Evolutionary conservation across 2,797 vertebrate genomes (phyloP), one percentile per base, ranked within the genome.

Genomic region (Lates japonicus): DNA sequence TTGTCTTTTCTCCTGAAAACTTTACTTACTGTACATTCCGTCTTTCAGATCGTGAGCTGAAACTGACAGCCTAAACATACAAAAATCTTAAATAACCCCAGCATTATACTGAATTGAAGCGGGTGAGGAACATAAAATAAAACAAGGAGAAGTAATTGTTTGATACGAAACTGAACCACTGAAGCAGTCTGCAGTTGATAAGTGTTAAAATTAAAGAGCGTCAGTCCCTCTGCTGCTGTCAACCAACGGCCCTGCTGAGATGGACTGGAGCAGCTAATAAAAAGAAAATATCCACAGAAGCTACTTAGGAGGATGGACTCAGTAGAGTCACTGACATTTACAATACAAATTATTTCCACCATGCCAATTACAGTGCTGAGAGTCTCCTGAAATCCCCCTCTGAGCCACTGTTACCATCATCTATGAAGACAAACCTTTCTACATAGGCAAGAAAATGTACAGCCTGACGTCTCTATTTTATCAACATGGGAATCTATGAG

Each of bases 321-420:
- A 55, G 69, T 84, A 81, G 89, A 86, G 67, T 76, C 77, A 74
- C 76, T 91, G 90, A 86, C 86, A 90, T 90, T 91, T 88, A 81
- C 77, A 90, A 92, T 73, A 80, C 75, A 85, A 83, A 79, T 77
- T 37, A 84, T 88, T 92, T 87, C 78, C 86, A 83, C 11, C 37
- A 64, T 39, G 74, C 63, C 73, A 83, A 67, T 88, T 78, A 86
- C 35, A 55, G 74, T 13, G 49, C 59, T 72, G 73, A 78, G 74
- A 67, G 52, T 74, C 55, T 76, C 25, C 25, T 74, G 65, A 78
- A 74, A 70, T 61, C 2, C 25, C 67, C 51, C 51, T 37, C 37
- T 60, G 62, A 42, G 62, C 49, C 11, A 1, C 52, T 39, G 62
- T 52, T 80, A 42, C 62, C 29, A 48, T 60, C 44, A 37, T 42